A percentile compares a stretch with the other conserved stretches of the same genome.
phyloP scores from a whole-genome alignment of 2,797 vertebrate genomes.

The Sebastes steindachneri region DNA sequence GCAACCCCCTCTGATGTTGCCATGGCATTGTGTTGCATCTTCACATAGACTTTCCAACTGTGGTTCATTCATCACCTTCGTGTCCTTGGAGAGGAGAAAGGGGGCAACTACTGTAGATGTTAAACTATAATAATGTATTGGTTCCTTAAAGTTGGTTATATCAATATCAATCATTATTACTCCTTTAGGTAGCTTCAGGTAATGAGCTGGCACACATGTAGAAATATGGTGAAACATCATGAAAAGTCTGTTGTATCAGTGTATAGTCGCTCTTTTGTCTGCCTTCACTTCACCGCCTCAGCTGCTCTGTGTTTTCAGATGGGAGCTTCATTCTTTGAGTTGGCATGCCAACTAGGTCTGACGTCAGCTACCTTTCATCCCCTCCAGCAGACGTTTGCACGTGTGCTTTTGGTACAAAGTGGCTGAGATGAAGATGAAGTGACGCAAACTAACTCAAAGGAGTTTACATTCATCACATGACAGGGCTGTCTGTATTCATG shows the following conservation, averaged over 20 bases:
- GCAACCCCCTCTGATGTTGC: slow-evolving; percentile 92
- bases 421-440: not conserved
- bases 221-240: not conserved
- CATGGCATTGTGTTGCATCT: slow-evolving; percentile 87
- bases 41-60: slow-evolving; percentile 86
- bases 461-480: not conserved
- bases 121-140: not conserved
- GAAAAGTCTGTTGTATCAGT: not conserved
- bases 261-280: slow-evolving; percentile 8
- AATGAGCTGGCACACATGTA: not conserved
- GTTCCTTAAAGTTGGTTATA: not conserved
- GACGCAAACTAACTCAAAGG: slow-evolving; percentile 24
- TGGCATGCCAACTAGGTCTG: slow-evolving; percentile 71
- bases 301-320: slow-evolving; percentile 41
- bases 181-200: not conserved
- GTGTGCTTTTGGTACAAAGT: slow-evolving; percentile 31
- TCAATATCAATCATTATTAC: not conserved
- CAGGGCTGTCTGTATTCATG: not conserved
- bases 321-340: slow-evolving; percentile 48
- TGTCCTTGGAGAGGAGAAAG: slow-evolving; percentile 7
- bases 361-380: slow-evolving; percentile 65
- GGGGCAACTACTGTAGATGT: not conserved
- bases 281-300: not conserved
- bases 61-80: slow-evolving; percentile 76
- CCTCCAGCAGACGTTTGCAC: slow-evolving; percentile 21